Evolutionary conservation across 2,797 vertebrate genomes (phyloP).

Genomic region (Enteromius anoplus): DNA sequence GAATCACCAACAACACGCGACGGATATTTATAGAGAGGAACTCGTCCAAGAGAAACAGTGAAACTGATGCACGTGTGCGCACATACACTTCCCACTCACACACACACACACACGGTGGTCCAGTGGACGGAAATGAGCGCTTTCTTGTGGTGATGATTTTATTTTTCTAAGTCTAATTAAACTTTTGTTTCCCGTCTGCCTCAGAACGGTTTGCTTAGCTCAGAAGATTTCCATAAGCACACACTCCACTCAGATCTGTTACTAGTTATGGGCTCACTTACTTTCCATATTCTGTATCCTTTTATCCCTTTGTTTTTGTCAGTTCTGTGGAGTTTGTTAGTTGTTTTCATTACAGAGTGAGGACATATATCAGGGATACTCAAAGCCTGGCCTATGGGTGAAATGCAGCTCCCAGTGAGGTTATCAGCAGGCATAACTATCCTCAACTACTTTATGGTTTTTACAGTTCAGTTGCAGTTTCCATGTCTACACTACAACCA

Average conservation of each 20-base stretch:
- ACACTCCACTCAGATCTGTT: constrained; percentile 33
- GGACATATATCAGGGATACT: neutral
- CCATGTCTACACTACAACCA: neutral
- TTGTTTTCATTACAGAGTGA: neutral
- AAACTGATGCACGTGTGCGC: constrained; percentile 5
- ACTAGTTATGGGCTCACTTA: neutral
- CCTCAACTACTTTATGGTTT: neutral
- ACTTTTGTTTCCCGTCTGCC: constrained; percentile 3
- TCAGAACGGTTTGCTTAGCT: constrained; percentile 35
- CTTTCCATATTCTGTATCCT: neutral
- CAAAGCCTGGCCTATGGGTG: neutral
- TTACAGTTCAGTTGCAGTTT: constrained; percentile 1
- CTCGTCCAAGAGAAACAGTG: constrained; percentile 40
- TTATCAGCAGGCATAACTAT: neutral
- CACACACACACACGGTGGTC: constrained; percentile 45
- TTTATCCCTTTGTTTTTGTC: constrained; percentile 11
- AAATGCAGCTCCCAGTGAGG: neutral
- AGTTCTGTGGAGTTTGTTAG: neutral
- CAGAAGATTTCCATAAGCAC: constrained; percentile 31
- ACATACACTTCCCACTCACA: neutral
- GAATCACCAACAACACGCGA: constrained; percentile 39
- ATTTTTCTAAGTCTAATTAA: constrained; percentile 55
- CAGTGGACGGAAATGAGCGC: constrained; percentile 50
- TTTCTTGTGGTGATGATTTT: constrained; percentile 54
- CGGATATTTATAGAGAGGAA: constrained; percentile 52